Evolutionary conservation across 2,797 vertebrate species (phyloP).

Genomic region (Coluber constrictor): DNA sequence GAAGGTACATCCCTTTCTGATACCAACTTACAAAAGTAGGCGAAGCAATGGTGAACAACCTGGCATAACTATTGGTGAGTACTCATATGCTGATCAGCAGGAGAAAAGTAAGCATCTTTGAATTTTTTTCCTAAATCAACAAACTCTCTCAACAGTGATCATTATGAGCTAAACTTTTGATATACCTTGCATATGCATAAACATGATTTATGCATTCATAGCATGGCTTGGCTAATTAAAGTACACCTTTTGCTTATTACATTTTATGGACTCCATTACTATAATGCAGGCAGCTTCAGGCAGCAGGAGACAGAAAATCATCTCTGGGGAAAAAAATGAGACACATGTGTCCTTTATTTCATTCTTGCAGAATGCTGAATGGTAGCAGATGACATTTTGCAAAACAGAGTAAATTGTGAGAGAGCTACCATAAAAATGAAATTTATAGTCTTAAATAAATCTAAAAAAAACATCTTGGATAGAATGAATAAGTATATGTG

Average conservation of each 20-base stretch:
- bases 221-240: constrained; percentile 59
- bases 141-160: not conserved
- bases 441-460: constrained; percentile 6
- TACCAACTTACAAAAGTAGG: not conserved
- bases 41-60: not conserved
- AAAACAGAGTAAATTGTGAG: constrained; percentile 22
- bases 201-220: constrained; percentile 59
- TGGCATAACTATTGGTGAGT: not conserved
- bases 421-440: not conserved
- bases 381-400: not conserved
- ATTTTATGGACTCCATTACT: constrained; percentile 59
- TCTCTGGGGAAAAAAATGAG: not conserved
- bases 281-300: constrained; percentile 48
- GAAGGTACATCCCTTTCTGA: not conserved
- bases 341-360: constrained; percentile 16
- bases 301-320: constrained; percentile 37
- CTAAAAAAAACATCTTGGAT: constrained; percentile 17
- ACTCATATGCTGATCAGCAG: not conserved
- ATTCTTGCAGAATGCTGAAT: constrained; percentile 26
- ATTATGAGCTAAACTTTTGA: constrained; percentile 34
- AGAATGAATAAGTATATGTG: not conserved
- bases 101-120: not conserved
- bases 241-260: constrained; percentile 55
- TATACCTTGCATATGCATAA: constrained; percentile 35
- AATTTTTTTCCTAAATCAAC: not conserved